Evolutionary conservation across 2,888 invertebrate genomes (phyloP).

Genomic region (Dicyrtoma fusca): DNA sequence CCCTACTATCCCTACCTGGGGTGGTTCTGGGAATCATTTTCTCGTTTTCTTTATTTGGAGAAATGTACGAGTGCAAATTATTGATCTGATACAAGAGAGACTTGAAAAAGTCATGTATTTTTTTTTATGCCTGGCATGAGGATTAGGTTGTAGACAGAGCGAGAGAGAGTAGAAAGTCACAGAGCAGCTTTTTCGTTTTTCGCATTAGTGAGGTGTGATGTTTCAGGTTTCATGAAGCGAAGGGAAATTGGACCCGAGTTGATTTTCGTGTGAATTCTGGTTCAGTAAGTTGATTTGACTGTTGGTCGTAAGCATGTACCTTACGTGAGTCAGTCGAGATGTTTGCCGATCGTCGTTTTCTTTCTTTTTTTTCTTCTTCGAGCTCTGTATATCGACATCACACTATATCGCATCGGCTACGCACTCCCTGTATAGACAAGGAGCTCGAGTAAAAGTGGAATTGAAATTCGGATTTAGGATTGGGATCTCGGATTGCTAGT

Average conservation of each 20-base stretch:
- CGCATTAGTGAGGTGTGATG: slow-evolving; percentile 38
- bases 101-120: slow-evolving; percentile 5
- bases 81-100: slow-evolving; percentile 22
- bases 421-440: background rate
- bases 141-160: background rate
- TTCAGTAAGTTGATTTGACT: slow-evolving; percentile 35
- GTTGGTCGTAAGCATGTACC: background rate
- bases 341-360: slow-evolving; percentile 3
- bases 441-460: background rate
- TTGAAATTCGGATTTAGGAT: slow-evolving; percentile 15
- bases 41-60: slow-evolving; percentile 19
- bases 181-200: slow-evolving; percentile 10
- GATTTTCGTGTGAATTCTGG: slow-evolving; percentile 38
- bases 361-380: too few species aligned
- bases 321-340: background rate
- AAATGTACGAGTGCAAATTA: slow-evolving; percentile 33
- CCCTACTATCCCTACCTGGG: background rate
- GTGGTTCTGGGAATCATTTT: background rate
- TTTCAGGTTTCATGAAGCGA: slow-evolving; percentile 34
- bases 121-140: background rate
- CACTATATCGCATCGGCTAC: too few species aligned
- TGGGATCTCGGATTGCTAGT: background rate
- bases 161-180: slow-evolving; percentile 7
- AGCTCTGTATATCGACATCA: too few species aligned
- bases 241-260: slow-evolving; percentile 38